Conservation (phyloP, 2,888 invertebrate species). For the Elmis aenea region DNA sequence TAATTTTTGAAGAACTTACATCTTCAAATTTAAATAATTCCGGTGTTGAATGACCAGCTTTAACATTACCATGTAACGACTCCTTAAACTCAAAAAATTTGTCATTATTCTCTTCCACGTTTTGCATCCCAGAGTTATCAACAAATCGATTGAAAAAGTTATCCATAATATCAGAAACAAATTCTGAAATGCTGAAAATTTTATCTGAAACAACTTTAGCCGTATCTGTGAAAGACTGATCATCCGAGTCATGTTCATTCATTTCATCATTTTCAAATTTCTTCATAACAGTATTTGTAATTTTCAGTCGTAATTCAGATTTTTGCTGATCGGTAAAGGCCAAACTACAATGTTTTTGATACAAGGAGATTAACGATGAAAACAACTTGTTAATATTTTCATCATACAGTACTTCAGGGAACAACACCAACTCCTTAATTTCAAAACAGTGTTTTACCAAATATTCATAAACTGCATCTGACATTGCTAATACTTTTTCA, state of each 20-base stretch:
- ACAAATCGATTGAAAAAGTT: conserved; percentile 31
- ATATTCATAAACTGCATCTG: conserved; percentile 34
- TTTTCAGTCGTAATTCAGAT: conserved; percentile 30
- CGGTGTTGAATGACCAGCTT: conserved; percentile 23
- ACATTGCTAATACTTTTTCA: conserved; percentile 26
- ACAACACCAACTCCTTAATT: conserved; percentile 36
- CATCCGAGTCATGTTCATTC: neutral
- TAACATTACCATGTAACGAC: conserved; percentile 2
- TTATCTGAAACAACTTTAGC: conserved; percentile 34
- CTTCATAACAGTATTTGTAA: conserved; percentile 28
- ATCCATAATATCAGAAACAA: conserved; percentile 40
- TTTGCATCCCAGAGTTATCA: neutral
- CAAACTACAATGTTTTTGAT: conserved; percentile 29
- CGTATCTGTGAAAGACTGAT: conserved; percentile 21
- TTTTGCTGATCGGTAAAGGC: conserved; percentile 30
- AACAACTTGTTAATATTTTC: conserved; percentile 33
- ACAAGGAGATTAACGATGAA: conserved; percentile 27
- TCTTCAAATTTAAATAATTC: too few relatives aligned
- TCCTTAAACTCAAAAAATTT: conserved; percentile 6
- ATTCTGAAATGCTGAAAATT: conserved; percentile 39
- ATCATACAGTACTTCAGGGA: conserved; percentile 39
- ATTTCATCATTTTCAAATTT: conserved; percentile 29
- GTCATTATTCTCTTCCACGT: neutral
- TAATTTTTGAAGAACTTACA: too few relatives aligned
- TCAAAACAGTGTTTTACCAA: conserved; percentile 37